Conservation (phyloP, 2,113 vertebrate genomes). For the Pseudorasbora parva region DNA sequence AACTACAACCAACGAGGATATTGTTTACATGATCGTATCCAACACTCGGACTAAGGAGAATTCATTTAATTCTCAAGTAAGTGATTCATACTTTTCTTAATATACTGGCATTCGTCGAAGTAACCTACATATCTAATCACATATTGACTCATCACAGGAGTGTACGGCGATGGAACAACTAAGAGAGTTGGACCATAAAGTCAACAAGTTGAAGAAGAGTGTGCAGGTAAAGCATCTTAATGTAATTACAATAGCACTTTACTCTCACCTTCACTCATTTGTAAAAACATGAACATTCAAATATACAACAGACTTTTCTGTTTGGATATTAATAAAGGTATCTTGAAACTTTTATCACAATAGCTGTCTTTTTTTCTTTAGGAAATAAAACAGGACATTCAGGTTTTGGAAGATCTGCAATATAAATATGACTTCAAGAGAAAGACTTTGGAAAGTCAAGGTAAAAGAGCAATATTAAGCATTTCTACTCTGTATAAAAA, state of each 20-base stretch:
- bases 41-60: slow-evolving; percentile 85
- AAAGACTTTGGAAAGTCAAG: slow-evolving; percentile 81
- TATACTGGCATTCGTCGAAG: not conserved
- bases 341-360: not conserved
- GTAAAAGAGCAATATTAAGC: slow-evolving; percentile 57
- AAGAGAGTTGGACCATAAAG: slow-evolving; percentile 79
- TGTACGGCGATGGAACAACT: slow-evolving; percentile 75
- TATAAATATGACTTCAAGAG: slow-evolving; percentile 85
- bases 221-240: slow-evolving; percentile 75
- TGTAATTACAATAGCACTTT: not conserved
- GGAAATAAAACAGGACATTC: slow-evolving; percentile 85
- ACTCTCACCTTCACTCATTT: not conserved
- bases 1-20: slow-evolving; percentile 83
- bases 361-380: slow-evolving; percentile 57
- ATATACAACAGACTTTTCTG: not conserved
- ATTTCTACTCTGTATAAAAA: not conserved
- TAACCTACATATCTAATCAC: slow-evolving; percentile 1
- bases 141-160: slow-evolving; percentile 70
- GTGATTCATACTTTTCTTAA: not conserved
- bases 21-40: slow-evolving; percentile 81
- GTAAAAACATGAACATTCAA: not conserved
- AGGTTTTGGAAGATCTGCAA: slow-evolving; percentile 82
- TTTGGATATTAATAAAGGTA: not conserved
- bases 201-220: slow-evolving; percentile 78
- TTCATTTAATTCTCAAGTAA: slow-evolving; percentile 68